Evolutionary conservation across 2,888 invertebrate species (phyloP), one percentile per base, ranked within the genome.

Genomic region (Prostheceraeus crozeri): DNA sequence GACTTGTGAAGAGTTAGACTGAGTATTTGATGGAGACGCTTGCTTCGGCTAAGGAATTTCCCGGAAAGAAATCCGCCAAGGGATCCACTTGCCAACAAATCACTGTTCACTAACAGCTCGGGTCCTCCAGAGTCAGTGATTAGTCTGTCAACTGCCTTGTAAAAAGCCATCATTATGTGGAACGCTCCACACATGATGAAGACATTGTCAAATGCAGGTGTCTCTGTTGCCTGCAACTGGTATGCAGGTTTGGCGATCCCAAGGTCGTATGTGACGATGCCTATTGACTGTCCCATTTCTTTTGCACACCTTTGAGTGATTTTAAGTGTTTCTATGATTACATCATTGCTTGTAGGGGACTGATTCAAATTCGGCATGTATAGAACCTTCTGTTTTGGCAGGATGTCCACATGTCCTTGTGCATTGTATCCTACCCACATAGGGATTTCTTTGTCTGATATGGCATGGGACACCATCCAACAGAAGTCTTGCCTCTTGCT

Each of bases 111-210:
- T 3, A 67, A 52, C 25, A 67, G 59, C 23, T 62, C 21, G 16
- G 63, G 57, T 3, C 62, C 62, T 8, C 64, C 65, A 23, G 67
- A 67, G 10, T 54, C 63, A 23, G 64, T 60, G n/a, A 67, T 36
- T 27, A 67, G 21, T 33, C 62, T 53, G 10, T 64, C 66, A 35
- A 67, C 19, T 8, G 64, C 62, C 16, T 55, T 62, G 55, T 65
- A 64, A 19, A 62, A 65, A 23, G 62, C 63, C 53, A 67, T 51
- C 8, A 51, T 28, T 11, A 67, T 62, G 30, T 67, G 64, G 46
- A 66, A 67, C 14, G 61, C 45, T 8, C 66, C 66, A n/a, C 61
- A 62, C 35, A 57, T 63, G 27, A 64, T 62, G 56, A 65, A 67
- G 3, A 66, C 19, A 46, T 65, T 65, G 58, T 67, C 62, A 58